These are phyloP conservation scores for Muscicapa striata DNA, from an alignment of 2,797 vertebrate genomes.

Conservation along the genomic window DNA sequence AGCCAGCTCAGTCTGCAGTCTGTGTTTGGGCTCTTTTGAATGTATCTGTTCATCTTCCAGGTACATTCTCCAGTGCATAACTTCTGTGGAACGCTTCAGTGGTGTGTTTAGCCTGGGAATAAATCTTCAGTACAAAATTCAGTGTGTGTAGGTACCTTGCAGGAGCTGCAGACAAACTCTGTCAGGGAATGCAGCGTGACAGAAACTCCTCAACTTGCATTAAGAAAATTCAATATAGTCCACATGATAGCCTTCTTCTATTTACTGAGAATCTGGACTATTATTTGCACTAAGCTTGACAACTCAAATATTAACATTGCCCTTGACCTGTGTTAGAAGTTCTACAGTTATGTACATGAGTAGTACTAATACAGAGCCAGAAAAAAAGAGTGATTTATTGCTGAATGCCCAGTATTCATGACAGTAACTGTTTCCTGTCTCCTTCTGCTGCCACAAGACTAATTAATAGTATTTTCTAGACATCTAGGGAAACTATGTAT, in stretches of 20 bases:
- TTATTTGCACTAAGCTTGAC: background rate
- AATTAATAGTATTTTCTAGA: background rate
- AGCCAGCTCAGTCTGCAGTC: background rate
- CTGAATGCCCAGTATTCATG: background rate
- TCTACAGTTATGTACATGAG: background rate
- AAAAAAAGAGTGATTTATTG: background rate
- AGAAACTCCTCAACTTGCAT: background rate
- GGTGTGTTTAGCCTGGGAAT: background rate
- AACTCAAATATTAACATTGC: background rate
- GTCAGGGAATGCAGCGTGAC: background rate
- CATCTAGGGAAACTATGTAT: background rate
- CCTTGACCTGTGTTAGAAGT: background rate
- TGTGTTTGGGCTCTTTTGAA: background rate
- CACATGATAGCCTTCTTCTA: background rate
- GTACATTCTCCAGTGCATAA: background rate
- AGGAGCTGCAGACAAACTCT: background rate
- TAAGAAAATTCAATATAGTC: background rate
- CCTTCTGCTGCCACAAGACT: background rate
- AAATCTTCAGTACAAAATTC: background rate
- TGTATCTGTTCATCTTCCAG: background rate
- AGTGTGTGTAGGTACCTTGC: background rate
- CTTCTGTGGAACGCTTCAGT: background rate
- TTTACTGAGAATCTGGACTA: background rate
- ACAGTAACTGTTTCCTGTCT: background rate
- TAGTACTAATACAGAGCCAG: background rate